Evolutionary conservation across 2,797 vertebrate species (phyloP).

Genomic region (Lutjanus campechanus): DNA sequence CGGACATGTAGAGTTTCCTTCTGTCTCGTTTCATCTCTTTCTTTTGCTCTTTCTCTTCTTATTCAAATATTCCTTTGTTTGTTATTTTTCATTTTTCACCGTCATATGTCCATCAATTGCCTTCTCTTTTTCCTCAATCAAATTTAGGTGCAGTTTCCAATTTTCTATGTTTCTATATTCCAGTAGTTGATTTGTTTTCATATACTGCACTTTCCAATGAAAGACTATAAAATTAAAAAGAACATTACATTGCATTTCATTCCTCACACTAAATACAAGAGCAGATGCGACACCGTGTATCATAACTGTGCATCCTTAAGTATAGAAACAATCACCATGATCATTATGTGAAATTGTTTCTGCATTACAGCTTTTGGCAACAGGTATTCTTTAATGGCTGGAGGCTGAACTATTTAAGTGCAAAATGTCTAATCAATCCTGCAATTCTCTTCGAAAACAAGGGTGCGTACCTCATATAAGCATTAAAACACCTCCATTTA

Average conservation of each 20-base stretch:
- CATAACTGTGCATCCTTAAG: neutral
- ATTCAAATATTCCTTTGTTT: neutral
- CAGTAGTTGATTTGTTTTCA: neutral
- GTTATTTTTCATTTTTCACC: neutral
- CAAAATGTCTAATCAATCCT: conserved; percentile 11
- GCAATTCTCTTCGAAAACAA: conserved; percentile 30
- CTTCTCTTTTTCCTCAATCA: neutral
- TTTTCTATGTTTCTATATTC: neutral
- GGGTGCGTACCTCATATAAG: conserved; percentile 33
- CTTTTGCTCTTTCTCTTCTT: neutral
- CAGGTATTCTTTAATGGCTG: conserved; percentile 21
- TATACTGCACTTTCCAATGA: neutral
- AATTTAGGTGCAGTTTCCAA: neutral
- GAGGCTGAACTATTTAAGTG: conserved; percentile 6
- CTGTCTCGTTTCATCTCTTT: neutral
- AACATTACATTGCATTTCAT: neutral
- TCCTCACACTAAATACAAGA: neutral
- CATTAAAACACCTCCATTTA: conserved; percentile 39
- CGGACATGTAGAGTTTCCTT: neutral
- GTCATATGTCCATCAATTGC: neutral
- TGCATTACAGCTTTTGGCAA: conserved; percentile 27
- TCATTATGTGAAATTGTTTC: conserved; percentile 27
- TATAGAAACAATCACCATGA: conserved; percentile 14
- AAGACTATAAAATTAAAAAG: neutral
- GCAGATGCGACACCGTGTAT: neutral